Percentiles rank a stretch among this genome's conserved stretches.
Conservation (phyloP, 1,140 invertebrate species). For the Forficula auricularia region DNA sequence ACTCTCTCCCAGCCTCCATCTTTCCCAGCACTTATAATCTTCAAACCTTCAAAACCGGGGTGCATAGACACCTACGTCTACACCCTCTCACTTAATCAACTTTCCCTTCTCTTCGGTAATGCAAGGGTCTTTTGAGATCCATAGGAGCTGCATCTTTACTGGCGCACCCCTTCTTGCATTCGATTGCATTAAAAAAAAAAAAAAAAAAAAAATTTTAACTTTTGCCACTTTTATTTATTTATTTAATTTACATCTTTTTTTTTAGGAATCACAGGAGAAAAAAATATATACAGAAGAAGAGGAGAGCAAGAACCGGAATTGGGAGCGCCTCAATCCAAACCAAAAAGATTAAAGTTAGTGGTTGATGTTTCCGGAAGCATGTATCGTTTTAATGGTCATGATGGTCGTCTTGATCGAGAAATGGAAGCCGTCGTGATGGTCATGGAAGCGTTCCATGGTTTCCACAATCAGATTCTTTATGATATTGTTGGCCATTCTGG, state of each 20-base stretch:
- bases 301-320: constrained; percentile 69
- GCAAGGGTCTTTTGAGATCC: no score
- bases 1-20: no score
- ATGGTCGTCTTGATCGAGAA: constrained; percentile 76
- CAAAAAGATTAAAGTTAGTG: constrained; percentile 74
- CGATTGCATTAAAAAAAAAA: no score
- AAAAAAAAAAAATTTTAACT: background rate
- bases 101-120: no score
- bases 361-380: constrained; percentile 91
- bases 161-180: no score
- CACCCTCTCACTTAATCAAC: no score
- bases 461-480: constrained; percentile 76
- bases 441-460: constrained; percentile 84
- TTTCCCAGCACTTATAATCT: no score
- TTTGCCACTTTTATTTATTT: background rate
- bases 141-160: no score
- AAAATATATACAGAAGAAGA: constrained; percentile 70
- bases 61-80: no score
- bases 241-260: constrained; percentile 9
- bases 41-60: no score
- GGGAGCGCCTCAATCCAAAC: constrained; percentile 66
- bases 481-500: constrained; percentile 91
- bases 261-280: constrained; percentile 68
- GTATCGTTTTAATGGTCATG: constrained; percentile 90
- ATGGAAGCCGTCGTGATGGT: constrained; percentile 83